Evolutionary conservation across 2,888 invertebrate genomes (phyloP), one percentile per base, ranked within the genome.

Genomic region (Lochmaea capreae): DNA sequence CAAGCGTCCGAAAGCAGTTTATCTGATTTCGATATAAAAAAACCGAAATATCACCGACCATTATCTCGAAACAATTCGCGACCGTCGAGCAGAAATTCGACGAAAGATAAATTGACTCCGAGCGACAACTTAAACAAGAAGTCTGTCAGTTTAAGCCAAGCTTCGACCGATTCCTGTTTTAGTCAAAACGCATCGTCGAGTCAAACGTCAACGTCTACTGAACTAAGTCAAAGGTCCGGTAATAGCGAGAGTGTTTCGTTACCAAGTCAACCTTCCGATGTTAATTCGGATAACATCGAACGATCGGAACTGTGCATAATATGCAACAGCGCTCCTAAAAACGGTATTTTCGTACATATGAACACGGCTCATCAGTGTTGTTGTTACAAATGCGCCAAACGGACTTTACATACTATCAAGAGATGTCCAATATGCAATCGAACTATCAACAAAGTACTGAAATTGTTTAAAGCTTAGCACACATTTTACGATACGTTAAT

Each of bases 341-440:
- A 93, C 70, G 92, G 92, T 0, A 90, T 91, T 52, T 93, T 93
- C 81, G 89, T 93, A 0, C 93, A 93, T 82, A 92, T 92, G 0
- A 87, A 89, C 61, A 90, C 90, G 71, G 91, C 90, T 0, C 93
- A 93, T 75, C 90, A 92, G 77, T 93, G 92, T 82, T 93, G 93
- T 78, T 93, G 93, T 81, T 93, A 93, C 79, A 89, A 89, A 70
- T 93, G 93, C 84, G 92, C 93, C 0, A 88, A 91, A 58, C 91
- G 90, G 80, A 91, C 92, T 0, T 92, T 93, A 91, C 88, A 88
- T 14, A 89, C 88, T 43, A 89, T 89, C 1, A 91, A 90, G 79
- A 86, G 91, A 39, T 93, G 93, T 83, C 93, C 93, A 1, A 88
- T 92, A 2, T 93, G 93, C 82, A 93, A 93, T 80, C 88, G 92